These are phyloP conservation scores for Prionchulus punctatus DNA, from an alignment of 2,888 invertebrate genomes.

Conservation along the genomic window DNA sequence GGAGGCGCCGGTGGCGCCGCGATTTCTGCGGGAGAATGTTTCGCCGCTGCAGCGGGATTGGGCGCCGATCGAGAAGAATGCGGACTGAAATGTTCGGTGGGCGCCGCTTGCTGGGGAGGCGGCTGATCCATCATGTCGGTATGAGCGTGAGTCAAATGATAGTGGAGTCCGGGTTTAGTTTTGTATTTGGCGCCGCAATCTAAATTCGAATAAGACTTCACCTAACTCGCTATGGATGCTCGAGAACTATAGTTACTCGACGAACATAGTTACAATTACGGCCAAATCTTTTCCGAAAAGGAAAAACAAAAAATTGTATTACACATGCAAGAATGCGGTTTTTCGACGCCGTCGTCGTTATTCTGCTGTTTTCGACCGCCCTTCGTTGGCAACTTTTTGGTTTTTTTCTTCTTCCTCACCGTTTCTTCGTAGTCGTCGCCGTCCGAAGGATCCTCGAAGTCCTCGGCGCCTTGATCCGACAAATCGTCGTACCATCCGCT, in stretches of 20 bases:
- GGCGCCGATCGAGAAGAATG: not conserved
- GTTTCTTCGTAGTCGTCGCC: constrained; percentile 3
- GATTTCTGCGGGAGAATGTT: not conserved
- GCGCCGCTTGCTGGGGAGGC: not conserved
- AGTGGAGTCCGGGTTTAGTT: constrained; percentile 81
- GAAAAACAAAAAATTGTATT: no score
- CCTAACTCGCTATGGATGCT: no score
- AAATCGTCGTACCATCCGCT: constrained; percentile 2
- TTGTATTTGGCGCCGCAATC: constrained; percentile 83
- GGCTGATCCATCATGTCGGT: constrained; percentile 1
- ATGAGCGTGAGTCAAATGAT: constrained; percentile 83
- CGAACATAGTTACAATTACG: no score
- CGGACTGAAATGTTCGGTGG: not conserved
- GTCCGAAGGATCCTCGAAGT: constrained; percentile 6
- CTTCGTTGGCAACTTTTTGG: no score
- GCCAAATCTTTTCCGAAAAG: no score
- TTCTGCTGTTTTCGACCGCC: no score
- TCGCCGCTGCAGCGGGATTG: not conserved
- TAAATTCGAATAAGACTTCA: no score
- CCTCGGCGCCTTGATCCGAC: not conserved
- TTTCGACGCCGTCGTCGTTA: not conserved
- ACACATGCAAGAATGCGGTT: not conserved
- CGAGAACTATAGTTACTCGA: no score
- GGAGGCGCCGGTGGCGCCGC: not conserved
- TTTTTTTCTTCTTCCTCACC: not conserved